Evolutionary conservation across 1,140 invertebrate species (phyloP).

Genomic region (Popillia japonica): DNA sequence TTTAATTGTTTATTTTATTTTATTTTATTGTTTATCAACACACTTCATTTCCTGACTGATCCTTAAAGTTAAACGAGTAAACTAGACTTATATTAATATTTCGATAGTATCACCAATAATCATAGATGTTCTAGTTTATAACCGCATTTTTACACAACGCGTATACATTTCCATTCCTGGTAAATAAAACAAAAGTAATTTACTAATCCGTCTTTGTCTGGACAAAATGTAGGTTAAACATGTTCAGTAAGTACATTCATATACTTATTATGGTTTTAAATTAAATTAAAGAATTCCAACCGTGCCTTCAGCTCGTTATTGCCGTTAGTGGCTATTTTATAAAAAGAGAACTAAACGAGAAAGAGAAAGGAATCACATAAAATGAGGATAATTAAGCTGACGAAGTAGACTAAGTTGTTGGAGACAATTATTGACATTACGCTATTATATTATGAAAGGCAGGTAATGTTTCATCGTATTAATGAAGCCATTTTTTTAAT

Average conservation of each 20-base stretch:
- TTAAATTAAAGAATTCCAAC: neutral
- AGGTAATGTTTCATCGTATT: neutral
- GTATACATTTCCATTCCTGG: too few species aligned
- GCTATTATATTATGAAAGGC: neutral
- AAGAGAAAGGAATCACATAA: neutral
- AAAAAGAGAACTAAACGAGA: neutral
- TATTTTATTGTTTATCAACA: too few species aligned
- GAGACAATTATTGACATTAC: neutral
- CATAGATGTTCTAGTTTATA: too few species aligned
- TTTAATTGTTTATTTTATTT: too few species aligned
- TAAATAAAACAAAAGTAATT: conserved; percentile 8
- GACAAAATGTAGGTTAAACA: neutral
- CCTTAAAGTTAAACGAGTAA: too few species aligned
- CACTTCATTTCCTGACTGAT: too few species aligned
- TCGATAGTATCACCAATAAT: too few species aligned
- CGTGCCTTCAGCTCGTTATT: neutral
- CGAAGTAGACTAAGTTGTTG: neutral
- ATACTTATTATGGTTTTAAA: neutral
- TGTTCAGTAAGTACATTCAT: neutral
- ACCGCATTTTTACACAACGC: too few species aligned
- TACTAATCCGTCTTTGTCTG: neutral
- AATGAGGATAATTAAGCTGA: neutral
- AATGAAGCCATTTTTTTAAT: neutral
- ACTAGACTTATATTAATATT: too few species aligned
- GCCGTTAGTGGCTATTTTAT: neutral